Evolutionary conservation across 2,113 vertebrate genomes (phyloP).

Genomic region (Microcebus ravelobensis): DNA sequence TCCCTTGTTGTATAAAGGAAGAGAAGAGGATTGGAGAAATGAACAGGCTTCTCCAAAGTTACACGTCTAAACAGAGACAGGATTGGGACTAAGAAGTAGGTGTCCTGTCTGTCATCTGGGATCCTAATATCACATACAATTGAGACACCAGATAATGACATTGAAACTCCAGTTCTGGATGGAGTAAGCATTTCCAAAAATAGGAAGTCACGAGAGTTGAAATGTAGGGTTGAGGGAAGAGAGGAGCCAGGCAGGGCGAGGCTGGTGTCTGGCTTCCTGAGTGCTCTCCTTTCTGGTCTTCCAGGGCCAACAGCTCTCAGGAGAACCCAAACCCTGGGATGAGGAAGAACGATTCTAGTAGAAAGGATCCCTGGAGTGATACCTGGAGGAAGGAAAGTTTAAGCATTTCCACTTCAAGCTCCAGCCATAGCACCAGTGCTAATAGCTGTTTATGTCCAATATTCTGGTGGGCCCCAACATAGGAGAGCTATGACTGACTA

Average conservation of each 20-base stretch:
- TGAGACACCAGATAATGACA: neutral
- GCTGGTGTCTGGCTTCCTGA: neutral
- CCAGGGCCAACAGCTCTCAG: neutral
- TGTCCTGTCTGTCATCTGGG: neutral
- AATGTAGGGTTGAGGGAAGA: neutral
- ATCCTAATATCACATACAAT: neutral
- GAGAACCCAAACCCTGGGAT: neutral
- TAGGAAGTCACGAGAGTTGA: neutral
- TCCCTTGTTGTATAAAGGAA: neutral
- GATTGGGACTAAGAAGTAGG: neutral
- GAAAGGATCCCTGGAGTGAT: neutral
- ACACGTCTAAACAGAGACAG: neutral
- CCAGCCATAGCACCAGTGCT: neutral
- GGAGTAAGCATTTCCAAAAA: neutral
- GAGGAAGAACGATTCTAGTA: neutral
- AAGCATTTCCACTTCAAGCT: neutral
- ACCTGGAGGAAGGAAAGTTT: neutral
- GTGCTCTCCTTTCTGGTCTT: neutral
- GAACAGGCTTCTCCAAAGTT: neutral
- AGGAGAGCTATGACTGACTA: neutral
- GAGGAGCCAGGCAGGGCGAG: neutral
- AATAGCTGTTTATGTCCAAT: neutral
- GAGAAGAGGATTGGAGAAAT: neutral
- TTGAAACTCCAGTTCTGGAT: neutral
- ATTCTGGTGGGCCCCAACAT: too few species aligned